These are phyloP conservation scores for Eueides isabella DNA, from an alignment of 1,140 invertebrate genomes.

Conservation along the genomic window DNA sequence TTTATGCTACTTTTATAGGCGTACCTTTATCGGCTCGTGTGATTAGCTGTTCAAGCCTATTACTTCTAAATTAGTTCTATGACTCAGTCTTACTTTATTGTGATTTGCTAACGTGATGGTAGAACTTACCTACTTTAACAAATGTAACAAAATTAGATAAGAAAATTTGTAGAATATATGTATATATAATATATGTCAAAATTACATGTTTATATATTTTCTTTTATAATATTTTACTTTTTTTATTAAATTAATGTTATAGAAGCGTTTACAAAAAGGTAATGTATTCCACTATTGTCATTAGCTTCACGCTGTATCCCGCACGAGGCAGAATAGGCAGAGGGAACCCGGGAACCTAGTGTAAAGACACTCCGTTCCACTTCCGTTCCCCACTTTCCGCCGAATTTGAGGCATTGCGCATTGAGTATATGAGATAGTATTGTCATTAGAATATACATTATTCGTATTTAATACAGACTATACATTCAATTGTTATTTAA, in stretches of 20 bases:
- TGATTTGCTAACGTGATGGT: constrained; percentile 24
- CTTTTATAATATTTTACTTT: background rate
- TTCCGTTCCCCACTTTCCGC: too few relatives aligned
- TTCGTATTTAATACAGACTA: background rate
- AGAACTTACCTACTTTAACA: background rate
- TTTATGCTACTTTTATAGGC: constrained; percentile 70
- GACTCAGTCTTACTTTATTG: constrained; percentile 54
- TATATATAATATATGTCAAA: background rate
- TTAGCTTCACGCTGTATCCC: too few relatives aligned
- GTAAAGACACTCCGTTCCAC: too few relatives aligned
- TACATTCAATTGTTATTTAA: background rate
- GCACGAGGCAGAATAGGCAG: too few relatives aligned
- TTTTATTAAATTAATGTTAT: background rate
- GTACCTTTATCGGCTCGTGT: constrained; percentile 65
- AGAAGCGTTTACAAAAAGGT: background rate
- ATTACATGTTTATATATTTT: background rate
- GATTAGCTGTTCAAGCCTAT: constrained; percentile 70
- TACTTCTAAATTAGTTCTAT: constrained; percentile 57
- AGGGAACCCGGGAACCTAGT: too few relatives aligned
- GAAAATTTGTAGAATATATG: background rate
- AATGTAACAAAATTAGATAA: background rate
- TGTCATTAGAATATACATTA: background rate
- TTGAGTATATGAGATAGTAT: too few relatives aligned
- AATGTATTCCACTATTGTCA: background rate
- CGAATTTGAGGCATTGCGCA: too few relatives aligned